phyloP scores from a whole-genome alignment of 2,888 invertebrate species.

The Calameuta filiformis region DNA sequence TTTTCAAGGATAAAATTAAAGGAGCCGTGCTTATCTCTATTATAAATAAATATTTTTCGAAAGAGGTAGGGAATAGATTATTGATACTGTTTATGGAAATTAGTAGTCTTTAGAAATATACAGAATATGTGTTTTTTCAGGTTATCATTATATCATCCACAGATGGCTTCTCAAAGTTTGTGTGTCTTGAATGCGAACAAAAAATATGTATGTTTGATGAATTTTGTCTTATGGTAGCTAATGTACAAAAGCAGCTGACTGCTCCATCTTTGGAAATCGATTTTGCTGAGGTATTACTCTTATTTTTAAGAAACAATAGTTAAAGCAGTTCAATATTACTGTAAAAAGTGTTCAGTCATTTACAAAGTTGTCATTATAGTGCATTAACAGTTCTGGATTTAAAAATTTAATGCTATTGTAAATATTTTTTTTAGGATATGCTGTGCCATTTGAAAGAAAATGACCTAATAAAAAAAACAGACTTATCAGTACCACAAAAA shows the following conservation, averaged over 20 bases:
- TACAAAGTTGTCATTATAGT: background rate
- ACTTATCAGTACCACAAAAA: slow-evolving; percentile 18
- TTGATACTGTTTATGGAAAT: background rate
- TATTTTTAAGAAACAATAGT: background rate
- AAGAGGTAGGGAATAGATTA: slow-evolving; percentile 48
- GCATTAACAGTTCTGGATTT: background rate
- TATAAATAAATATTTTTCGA: slow-evolving; percentile 59
- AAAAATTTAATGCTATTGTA: background rate
- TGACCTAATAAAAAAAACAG: slow-evolving; percentile 33
- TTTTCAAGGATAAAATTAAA: slow-evolving; percentile 58
- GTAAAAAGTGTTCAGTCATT: background rate
- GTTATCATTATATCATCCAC: slow-evolving; percentile 54
- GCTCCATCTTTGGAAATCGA: slow-evolving; percentile 57
- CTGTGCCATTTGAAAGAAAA: slow-evolving; percentile 54
- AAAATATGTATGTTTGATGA: slow-evolving; percentile 60
- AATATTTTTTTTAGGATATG: slow-evolving; percentile 47
- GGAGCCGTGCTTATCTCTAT: slow-evolving; percentile 59
- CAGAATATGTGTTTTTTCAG: slow-evolving; percentile 31
- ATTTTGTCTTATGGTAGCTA: slow-evolving; percentile 59
- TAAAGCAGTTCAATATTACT: background rate
- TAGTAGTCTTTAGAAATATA: too few species aligned
- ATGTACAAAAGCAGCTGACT: slow-evolving; percentile 56
- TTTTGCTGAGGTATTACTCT: slow-evolving; percentile 53
- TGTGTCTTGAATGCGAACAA: slow-evolving; percentile 60
- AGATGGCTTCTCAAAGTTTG: slow-evolving; percentile 55